Conservation (phyloP, 2,888 invertebrate species). For the Zele albiditarsus region DNA sequence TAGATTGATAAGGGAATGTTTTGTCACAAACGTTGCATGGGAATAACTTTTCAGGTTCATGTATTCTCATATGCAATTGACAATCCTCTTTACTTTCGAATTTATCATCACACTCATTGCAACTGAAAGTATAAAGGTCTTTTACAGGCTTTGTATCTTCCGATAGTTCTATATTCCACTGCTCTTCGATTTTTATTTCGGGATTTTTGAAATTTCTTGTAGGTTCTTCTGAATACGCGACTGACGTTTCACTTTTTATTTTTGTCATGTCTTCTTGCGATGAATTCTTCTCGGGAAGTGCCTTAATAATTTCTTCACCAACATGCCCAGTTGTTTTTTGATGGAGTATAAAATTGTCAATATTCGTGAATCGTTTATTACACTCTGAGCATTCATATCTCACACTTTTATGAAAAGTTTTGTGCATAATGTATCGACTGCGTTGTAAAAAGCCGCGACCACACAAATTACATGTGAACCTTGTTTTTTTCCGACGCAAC, state of each 20-base stretch:
- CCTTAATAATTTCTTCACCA: constrained; percentile 74
- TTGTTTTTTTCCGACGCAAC: constrained; percentile 70
- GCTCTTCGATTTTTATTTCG: not conserved
- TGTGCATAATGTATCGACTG: constrained; percentile 73
- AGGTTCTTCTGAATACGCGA: not conserved
- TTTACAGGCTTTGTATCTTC: constrained; percentile 3
- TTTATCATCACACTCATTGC: constrained; percentile 77
- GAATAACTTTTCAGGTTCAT: constrained; percentile 77
- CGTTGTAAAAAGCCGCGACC: constrained; percentile 74
- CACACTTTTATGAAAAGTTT: constrained; percentile 77
- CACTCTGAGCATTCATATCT: constrained; percentile 78
- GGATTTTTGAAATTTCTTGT: not conserved
- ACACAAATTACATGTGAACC: constrained; percentile 75
- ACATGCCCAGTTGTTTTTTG: constrained; percentile 75
- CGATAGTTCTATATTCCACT: constrained; percentile 8
- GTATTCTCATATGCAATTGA: constrained; percentile 77
- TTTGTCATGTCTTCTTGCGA: constrained; percentile 12
- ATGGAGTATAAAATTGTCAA: constrained; percentile 76
- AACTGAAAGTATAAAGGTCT: constrained; percentile 68
- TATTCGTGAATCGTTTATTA: constrained; percentile 73
- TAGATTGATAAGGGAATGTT: constrained; percentile 78
- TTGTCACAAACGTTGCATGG: constrained; percentile 77
- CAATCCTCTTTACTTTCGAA: constrained; percentile 78
- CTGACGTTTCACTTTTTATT: not conserved
- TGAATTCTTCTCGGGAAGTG: constrained; percentile 40